These are phyloP conservation scores for Chaetorhynchus papuensis DNA, from an alignment of 2,113 vertebrate genomes.

Conservation along the genomic window DNA sequence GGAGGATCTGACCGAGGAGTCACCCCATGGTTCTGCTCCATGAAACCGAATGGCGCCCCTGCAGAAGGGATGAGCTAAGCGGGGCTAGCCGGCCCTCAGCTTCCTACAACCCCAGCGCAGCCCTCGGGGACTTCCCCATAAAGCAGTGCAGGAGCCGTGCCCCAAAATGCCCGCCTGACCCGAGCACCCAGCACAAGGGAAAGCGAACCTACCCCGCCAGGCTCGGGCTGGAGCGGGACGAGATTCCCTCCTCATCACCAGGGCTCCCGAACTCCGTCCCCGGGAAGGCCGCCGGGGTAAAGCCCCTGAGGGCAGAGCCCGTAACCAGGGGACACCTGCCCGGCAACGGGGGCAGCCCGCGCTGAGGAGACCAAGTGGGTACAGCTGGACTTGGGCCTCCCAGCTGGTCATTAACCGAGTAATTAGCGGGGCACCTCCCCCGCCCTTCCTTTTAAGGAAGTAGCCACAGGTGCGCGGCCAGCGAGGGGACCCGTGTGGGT, in stretches of 20 bases:
- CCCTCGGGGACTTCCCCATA: rapidly evolving
- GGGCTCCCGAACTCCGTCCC: background rate
- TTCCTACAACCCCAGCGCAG: rapidly evolving
- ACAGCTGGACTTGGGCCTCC: background rate
- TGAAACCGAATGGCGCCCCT: background rate
- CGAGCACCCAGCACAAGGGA: rapidly evolving
- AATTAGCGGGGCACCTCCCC: background rate
- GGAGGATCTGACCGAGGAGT: background rate
- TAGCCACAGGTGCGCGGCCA: rapidly evolving
- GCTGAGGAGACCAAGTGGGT: rapidly evolving
- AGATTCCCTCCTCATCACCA: rapidly evolving
- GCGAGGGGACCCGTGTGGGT: rapidly evolving
- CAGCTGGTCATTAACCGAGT: rapidly evolving
- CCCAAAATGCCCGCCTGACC: background rate
- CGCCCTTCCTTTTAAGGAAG: too few species aligned
- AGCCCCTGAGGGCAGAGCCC: background rate
- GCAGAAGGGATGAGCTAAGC: background rate
- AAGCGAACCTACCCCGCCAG: rapidly evolving
- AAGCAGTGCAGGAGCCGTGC: rapidly evolving
- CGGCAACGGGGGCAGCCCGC: rapidly evolving
- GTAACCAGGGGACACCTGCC: background rate
- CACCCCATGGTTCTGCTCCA: background rate
- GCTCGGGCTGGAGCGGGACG: background rate
- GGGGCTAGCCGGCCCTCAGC: too few species aligned
- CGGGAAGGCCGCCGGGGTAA: rapidly evolving